Evolutionary conservation across 2,888 invertebrate genomes (phyloP), one percentile per base, ranked within the genome.

Genomic region (Mythimna lalbum): DNA sequence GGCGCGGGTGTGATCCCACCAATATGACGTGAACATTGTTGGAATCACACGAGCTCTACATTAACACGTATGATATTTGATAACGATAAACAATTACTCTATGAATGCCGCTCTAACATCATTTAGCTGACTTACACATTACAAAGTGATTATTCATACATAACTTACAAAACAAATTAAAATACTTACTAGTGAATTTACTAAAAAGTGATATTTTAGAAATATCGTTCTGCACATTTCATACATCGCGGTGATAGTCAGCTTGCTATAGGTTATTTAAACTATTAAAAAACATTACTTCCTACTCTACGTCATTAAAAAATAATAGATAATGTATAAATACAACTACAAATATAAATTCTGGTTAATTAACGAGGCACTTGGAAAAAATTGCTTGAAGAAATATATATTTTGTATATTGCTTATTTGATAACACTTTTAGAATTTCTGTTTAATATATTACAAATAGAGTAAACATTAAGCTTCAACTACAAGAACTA

Each of bases 11-110:
- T 68, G 52, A 84, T 87, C 70, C 73, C 80, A 82, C 61, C 83
- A 83, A 82, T 82, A 82, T 82, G 31, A 43, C 69, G n/a, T 67
- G 31, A 68, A 82, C 82, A 83, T 82, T 82, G 81, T 63, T 83
- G 69, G 71, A 63, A 82, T 83, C 23, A 81, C 73, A 79, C 67
- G 21, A 52, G 31, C 31, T 27, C 27, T 56, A 78, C 12, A 57
- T 43, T 56, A 62, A 52, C 23, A 56, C 52, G 14, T 17, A 63
- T 17, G 59, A 63, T 52, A 76, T 61, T 61, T 52, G 56, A 56
- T 77, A 69, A 70, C 43, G 50, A 63, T 78, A 59, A 31, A 73
- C 47, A 68, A 63, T 63, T 19, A 68, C n/a, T 56, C 50, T 73
- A 67, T 73, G 63, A 79, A 79, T 76, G 74, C 74, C 55, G 50